phyloP scores from a whole-genome alignment of 35 echinoderm and acorn worm species.

The Chiridota heheva region DNA sequence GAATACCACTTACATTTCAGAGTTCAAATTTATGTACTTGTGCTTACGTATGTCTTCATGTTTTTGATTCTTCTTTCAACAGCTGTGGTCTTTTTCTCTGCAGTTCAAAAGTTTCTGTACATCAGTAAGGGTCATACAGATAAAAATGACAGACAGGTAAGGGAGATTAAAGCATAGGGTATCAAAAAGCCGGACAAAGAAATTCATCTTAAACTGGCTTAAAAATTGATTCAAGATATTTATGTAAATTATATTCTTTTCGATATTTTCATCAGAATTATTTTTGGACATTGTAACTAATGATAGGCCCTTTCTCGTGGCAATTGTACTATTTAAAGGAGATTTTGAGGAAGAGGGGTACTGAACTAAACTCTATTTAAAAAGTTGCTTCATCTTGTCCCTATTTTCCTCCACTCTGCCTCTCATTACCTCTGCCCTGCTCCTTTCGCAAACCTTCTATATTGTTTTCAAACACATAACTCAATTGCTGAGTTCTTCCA shows the following conservation, averaged over 20 bases:
- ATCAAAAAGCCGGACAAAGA: background rate
- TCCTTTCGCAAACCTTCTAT: too few relatives aligned
- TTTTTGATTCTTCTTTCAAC: constrained; percentile 21
- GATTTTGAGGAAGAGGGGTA: too few relatives aligned
- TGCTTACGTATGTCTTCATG: background rate
- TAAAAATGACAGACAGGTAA: constrained; percentile 65
- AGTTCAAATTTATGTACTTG: background rate
- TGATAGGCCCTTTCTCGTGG: background rate
- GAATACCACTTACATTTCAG: background rate
- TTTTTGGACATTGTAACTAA: background rate
- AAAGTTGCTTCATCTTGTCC: too few relatives aligned
- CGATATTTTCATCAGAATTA: background rate
- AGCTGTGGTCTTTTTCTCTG: constrained; percentile 65
- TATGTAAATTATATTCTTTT: background rate
- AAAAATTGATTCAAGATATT: too few relatives aligned
- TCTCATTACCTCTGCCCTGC: too few relatives aligned
- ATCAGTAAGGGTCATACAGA: constrained; percentile 45
- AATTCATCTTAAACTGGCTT: background rate
- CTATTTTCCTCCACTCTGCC: too few relatives aligned
- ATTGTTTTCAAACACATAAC: too few relatives aligned
- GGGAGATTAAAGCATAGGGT: background rate
- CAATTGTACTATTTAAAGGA: too few relatives aligned
- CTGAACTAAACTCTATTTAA: too few relatives aligned
- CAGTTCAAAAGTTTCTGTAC: constrained; percentile 70
- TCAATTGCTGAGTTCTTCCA: too few relatives aligned